Evolutionary conservation across 2,888 invertebrate species (phyloP), one percentile per base, ranked within the genome.

Genomic region (Electrophaes corylata): DNA sequence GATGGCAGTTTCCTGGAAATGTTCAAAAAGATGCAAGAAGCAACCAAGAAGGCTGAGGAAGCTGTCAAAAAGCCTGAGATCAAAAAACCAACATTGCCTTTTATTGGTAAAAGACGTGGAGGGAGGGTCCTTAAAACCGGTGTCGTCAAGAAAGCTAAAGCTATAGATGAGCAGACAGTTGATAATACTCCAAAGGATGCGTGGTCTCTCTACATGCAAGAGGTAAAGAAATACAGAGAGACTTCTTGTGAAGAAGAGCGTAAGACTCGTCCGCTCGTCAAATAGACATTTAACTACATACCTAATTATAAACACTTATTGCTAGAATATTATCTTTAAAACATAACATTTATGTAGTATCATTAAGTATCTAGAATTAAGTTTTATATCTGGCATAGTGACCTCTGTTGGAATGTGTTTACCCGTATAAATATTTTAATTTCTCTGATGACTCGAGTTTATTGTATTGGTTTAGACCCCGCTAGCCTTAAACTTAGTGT

Each of bases 151-250:
- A 98, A 98, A 81, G 94, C 94, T 44, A 96, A 95, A 79, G 93
- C 93, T 18, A 88, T 90, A 14, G 93, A 93, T 50, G 94, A 95
- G 70, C 94, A 93, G 69, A 92, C 92, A 0, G 92, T 88, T 0
- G 94, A 94, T 67, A 92, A 91, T 44, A 92, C 93, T 16, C 94
- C 95, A 0, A 96, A 96, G 78, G 98, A 98, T 85, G 97, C 98
- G 11, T 98, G 98, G 98, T 96, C 97, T 0, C 93, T 97, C 20
- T 98, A 98, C 80, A 95, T 98, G 95, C 96, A 96, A 61, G 98
- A 98, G 93, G 98, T 98, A 14, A 96, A 97, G 78, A 96, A 96
- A 78, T 98, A 98, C 81, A 95, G 97, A 78, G 97, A 97, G 83
- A 96, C 97, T 51, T 97, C 97, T 63, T 98, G 98, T 84, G 97